phyloP scores from a whole-genome alignment of 1,140 invertebrate genomes.

The Kradibia gibbosae region DNA sequence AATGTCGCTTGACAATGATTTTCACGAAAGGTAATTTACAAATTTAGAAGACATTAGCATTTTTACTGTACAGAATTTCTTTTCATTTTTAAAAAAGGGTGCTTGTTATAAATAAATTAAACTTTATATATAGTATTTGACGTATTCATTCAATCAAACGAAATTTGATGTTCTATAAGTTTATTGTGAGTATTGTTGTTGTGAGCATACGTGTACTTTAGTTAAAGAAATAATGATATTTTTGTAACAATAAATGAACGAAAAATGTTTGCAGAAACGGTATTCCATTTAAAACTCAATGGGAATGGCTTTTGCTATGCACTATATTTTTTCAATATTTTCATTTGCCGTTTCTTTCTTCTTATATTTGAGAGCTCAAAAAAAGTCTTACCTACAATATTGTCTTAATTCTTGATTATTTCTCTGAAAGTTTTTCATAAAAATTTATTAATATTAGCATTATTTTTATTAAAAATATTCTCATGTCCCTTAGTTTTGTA shows the following conservation, averaged over 20 bases:
- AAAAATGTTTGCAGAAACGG: neutral
- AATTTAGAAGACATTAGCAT: neutral
- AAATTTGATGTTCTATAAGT: neutral
- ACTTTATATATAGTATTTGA: too few species aligned
- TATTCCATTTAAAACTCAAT: neutral
- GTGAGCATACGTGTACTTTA: neutral
- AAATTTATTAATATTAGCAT: neutral
- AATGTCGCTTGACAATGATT: too few species aligned
- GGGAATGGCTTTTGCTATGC: conserved; percentile 4
- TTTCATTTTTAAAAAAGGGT: neutral
- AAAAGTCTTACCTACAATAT: conserved; percentile 7
- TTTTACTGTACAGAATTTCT: neutral
- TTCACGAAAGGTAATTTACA: neutral
- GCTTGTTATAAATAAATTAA: neutral
- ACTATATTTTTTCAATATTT: neutral
- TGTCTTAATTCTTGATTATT: neutral
- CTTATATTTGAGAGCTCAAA: neutral
- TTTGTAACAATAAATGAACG: neutral
- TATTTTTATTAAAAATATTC: neutral
- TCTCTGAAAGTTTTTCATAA: neutral
- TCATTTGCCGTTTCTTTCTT: neutral
- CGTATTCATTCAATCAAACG: too few species aligned
- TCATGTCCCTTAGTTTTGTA: neutral
- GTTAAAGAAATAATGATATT: neutral
- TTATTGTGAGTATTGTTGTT: neutral